These are phyloP conservation scores for Clupea harengus DNA, from an alignment of 2,113 vertebrate genomes.

Conservation along the genomic window DNA sequence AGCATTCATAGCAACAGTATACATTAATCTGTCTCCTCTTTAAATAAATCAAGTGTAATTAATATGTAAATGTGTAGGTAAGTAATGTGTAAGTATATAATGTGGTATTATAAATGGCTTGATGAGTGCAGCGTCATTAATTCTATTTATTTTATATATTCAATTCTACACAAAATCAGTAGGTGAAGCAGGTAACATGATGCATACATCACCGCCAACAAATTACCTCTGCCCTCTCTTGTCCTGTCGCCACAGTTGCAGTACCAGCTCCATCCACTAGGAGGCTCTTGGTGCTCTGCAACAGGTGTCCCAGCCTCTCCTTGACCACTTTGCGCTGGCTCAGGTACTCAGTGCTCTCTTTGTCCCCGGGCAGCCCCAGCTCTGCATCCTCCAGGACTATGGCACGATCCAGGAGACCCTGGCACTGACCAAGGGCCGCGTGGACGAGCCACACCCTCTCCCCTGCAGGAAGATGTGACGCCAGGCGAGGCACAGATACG, in stretches of 20 bases:
- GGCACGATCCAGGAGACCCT: constrained; percentile 61
- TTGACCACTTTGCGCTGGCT: constrained; percentile 58
- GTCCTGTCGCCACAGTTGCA: constrained; percentile 40
- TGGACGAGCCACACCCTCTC: constrained; percentile 64
- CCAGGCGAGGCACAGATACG: constrained; percentile 60
- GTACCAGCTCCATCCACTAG: constrained; percentile 52
- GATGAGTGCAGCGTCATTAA: too few relatives aligned
- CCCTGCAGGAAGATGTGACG: constrained; percentile 57
- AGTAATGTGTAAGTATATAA: too few relatives aligned
- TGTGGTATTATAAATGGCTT: too few relatives aligned
- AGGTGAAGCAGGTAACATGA: not conserved
- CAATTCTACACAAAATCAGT: not conserved
- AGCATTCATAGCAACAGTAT: too few relatives aligned
- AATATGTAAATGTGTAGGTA: too few relatives aligned
- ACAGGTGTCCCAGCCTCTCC: constrained; percentile 57
- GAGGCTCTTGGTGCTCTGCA: constrained; percentile 55
- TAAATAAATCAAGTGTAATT: too few relatives aligned
- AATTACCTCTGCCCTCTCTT: constrained; percentile 54
- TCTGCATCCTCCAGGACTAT: constrained; percentile 60
- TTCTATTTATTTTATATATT: not conserved
- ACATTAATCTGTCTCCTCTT: too few relatives aligned
- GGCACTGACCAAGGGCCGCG: constrained; percentile 66
- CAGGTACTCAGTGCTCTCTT: constrained; percentile 56
- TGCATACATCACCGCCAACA: not conserved
- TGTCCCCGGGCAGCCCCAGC: constrained; percentile 37